A percentile compares a stretch with the other conserved stretches of the same genome.
phyloP scores from a whole-genome alignment of 2,888 invertebrate genomes.

The Blomia tropicalis region DNA sequence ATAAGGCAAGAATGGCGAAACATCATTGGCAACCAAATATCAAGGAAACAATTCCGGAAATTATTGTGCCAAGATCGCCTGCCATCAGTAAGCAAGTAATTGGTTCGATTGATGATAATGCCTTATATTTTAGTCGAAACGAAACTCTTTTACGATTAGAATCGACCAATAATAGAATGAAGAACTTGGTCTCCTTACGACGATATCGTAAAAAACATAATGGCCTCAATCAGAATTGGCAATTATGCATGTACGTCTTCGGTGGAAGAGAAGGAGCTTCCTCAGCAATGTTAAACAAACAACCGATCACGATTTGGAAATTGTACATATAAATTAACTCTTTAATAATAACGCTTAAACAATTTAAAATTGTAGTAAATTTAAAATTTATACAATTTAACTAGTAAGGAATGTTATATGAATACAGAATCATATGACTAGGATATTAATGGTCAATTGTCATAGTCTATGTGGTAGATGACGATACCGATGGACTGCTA shows the following conservation, averaged over 20 bases:
- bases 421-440: too few species aligned
- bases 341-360: neutral
- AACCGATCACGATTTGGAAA: constrained; percentile 63
- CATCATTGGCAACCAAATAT: constrained; percentile 24
- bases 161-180: neutral
- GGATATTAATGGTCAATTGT: too few species aligned
- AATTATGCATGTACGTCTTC: constrained; percentile 50
- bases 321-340: constrained; percentile 39
- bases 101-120: neutral
- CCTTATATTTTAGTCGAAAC: neutral
- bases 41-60: constrained; percentile 23
- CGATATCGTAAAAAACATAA: neutral
- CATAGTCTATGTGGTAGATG: too few species aligned
- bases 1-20: neutral
- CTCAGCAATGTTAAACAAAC: constrained; percentile 45
- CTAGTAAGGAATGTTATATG: too few species aligned
- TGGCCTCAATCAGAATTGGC: constrained; percentile 28
- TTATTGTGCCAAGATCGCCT: constrained; percentile 23
- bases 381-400: neutral
- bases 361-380: neutral
- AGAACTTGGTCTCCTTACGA: neutral
- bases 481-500: too few species aligned
- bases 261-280: constrained; percentile 59
- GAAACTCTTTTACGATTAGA: neutral
- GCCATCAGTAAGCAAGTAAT: neutral